These are phyloP conservation scores for Euphysa ruthae DNA, from an alignment of 30 jellyfish, hydroid and myxozoan species.

Conservation along the genomic window DNA sequence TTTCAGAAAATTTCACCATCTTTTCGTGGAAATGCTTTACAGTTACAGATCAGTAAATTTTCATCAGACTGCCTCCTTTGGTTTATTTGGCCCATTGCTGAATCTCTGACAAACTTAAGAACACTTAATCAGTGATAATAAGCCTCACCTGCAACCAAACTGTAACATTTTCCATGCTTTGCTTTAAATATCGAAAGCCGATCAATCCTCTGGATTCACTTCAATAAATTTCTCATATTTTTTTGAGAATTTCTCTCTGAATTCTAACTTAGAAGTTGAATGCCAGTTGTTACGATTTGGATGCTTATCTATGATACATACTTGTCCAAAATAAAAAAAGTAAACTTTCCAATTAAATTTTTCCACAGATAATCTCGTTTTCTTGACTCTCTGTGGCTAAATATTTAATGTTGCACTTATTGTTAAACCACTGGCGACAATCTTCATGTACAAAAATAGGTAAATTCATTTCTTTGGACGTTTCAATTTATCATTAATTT, in stretches of 20 bases:
- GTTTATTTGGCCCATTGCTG: too few relatives aligned
- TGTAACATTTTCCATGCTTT: too few relatives aligned
- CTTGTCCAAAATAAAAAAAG: constrained; percentile 5
- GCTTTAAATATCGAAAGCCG: too few relatives aligned
- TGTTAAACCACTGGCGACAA: constrained; percentile 1
- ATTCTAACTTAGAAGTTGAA: constrained; percentile 1
- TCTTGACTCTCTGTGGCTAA: background rate
- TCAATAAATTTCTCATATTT: too few relatives aligned
- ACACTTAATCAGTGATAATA: too few relatives aligned
- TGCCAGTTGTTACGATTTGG: constrained; percentile 17
- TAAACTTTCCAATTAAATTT: background rate
- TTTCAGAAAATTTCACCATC: too few relatives aligned
- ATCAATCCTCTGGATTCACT: too few relatives aligned
- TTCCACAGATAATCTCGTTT: background rate
- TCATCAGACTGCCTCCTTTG: too few relatives aligned
- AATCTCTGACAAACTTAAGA: too few relatives aligned
- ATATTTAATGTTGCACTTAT: background rate
- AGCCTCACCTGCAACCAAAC: too few relatives aligned
- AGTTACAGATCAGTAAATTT: too few relatives aligned
- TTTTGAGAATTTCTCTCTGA: background rate
- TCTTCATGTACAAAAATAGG: background rate
- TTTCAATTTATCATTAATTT: constrained; percentile 3
- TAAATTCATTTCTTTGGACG: background rate
- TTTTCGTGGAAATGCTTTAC: too few relatives aligned
- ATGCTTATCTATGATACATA: constrained; percentile 7